phyloP scores from a whole-genome alignment of 2,888 invertebrate species.

The Nasonovia ribisnigri region DNA sequence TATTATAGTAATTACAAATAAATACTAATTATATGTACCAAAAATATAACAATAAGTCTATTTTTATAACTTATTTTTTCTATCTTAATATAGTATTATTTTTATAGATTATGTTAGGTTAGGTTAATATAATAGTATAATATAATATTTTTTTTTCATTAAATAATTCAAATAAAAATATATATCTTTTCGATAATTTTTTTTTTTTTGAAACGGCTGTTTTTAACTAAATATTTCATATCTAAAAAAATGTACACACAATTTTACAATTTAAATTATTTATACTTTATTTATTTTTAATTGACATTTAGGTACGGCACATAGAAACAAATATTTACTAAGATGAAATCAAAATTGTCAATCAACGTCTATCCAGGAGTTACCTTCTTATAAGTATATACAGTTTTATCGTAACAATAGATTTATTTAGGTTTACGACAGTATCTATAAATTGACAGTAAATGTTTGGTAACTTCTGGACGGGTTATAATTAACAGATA shows the following conservation, averaged over 20 bases:
- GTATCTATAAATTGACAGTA: conserved; percentile 40
- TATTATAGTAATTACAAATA: background rate
- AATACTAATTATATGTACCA: background rate
- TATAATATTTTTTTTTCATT: too few species aligned
- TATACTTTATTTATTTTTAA: conserved; percentile 47
- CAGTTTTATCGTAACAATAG: conserved; percentile 45
- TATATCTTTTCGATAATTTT: background rate
- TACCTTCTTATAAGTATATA: conserved; percentile 48
- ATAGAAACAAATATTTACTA: background rate
- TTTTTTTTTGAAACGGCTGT: background rate
- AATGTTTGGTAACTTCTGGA: conserved; percentile 58
- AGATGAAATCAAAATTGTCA: background rate
- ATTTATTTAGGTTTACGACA: background rate
- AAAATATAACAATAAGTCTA: background rate
- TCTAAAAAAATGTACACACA: background rate
- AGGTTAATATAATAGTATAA: too few species aligned
- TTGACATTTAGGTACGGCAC: background rate
- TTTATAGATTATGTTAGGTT: too few species aligned
- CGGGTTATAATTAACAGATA: conserved; percentile 55
- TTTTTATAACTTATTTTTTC: background rate
- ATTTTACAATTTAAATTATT: conserved; percentile 27
- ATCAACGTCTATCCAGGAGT: conserved; percentile 62
- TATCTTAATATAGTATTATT: background rate
- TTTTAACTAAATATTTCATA: background rate
- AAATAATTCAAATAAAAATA: too few species aligned